Conservation (phyloP, 2,797 vertebrate species). For the Propithecus perrieri region DNA sequence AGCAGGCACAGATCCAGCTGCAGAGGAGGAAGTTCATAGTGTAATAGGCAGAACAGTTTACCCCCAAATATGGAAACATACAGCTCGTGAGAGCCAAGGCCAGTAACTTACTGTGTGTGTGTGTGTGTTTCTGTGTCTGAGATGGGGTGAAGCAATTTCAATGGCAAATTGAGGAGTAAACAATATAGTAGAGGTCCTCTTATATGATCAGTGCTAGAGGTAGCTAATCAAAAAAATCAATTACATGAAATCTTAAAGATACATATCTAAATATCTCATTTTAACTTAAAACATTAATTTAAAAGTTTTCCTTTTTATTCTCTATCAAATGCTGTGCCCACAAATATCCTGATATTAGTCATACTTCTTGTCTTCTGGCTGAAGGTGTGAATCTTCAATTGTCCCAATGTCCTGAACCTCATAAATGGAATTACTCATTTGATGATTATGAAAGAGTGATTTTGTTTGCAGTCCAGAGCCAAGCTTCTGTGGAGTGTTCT, state of each 20-base stretch:
- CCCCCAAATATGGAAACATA: not conserved
- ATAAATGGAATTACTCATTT: not conserved
- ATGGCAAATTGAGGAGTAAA: constrained; percentile 14
- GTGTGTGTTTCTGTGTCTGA: not conserved
- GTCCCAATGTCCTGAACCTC: not conserved
- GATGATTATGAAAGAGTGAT: not conserved
- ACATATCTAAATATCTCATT: not conserved
- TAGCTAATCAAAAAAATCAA: not conserved
- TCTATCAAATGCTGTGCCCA: not conserved
- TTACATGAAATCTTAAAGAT: constrained; percentile 3
- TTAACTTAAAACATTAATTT: not conserved
- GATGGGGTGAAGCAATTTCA: not conserved
- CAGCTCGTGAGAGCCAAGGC: not conserved
- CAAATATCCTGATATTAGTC: not conserved
- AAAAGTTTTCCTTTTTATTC: constrained; percentile 17
- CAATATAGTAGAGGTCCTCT: not conserved
- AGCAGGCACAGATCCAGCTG: not conserved
- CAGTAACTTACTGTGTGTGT: not conserved
- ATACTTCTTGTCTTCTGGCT: not conserved
- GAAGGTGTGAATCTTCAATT: not conserved
- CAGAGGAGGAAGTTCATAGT: not conserved
- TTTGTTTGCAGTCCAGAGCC: not conserved
- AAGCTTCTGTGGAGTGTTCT: not conserved
- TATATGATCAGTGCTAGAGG: not conserved
- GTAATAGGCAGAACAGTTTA: not conserved